Evolutionary conservation across 1,140 invertebrate species (phyloP), one percentile per base, ranked within the genome.

Genomic region (Thrips palmi): DNA sequence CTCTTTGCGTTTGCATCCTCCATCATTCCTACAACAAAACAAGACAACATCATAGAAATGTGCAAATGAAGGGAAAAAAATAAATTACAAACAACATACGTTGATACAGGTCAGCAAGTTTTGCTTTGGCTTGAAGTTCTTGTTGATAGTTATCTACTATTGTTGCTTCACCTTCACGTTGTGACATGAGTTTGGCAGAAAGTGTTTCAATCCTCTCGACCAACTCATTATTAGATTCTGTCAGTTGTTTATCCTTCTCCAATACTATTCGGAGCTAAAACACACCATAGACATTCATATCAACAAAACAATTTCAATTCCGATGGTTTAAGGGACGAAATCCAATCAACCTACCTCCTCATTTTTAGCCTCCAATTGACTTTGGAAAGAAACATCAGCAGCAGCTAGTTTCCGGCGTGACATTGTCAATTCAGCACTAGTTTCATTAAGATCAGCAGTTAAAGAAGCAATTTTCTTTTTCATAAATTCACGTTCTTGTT

Each of bases 41-140:
- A 6, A 24, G 19, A 37, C 22, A 10, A 20, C 10, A 7, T 32
- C 10, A 22, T 15, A 23, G 38, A 18, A 6, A 19, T 40, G 30
- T 33, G 12, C 17, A 34, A 19, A 33, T 42, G 33, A 23, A 35
- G 24, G 22, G 32, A 40, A 37, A 7, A 33, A 25, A 17, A 33
- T 10, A 10, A 34, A 41, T 14, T 29, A 18, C 4, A n/a, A 2
- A 27, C 28, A 34, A 27, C 32, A 29, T 47, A 52, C 65, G 70
- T 62, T 87, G 86, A 49, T 89, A 86, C 2, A 91, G 57, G 45
- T 83, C 73, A 6, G 79, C 71, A n/a, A 93, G 57, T 64, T 78
- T 83, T 0, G 71, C 74, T 57, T 89, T 86, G 1, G 82, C 74
- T 45, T 75, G 65, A 10, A 92, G 59, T 64, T 96, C 86, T 47